Base-by-base conservation (phyloP, 2,113 vertebrate genomes). In the Philantomba maxwellii region DNA sequence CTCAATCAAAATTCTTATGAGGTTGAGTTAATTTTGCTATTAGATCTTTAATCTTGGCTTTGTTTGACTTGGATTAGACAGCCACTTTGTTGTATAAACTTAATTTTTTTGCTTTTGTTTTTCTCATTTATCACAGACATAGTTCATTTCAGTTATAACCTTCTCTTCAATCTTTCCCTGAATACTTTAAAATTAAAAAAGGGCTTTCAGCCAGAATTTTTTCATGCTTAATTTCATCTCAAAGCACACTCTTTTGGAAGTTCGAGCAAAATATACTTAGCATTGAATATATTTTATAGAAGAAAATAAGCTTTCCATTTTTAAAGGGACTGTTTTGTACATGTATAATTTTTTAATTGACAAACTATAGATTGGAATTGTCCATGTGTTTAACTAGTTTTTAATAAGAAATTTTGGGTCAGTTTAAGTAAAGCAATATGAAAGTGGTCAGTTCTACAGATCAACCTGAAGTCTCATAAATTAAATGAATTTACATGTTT, bases 41-140 rank as follows among this genome's bases (percentile, higher is more conserved):
- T 95, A 84, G 53, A 53, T 47, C 80, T 92, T 89, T 87, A 87
- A 87, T 89, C 96, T 53, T 94, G 78, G 39, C 39, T 94, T 91
- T 97, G 51, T n/a, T 93, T 93, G 57, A 95, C 33, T 89, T 96
- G 85, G 14, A 25, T 75, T 92, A 92, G 33, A 90, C 45, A 95
- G 21, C 23, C 8, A 84, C 26, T 62, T 92, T 89, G 36, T 92
- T 92, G 25, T 55, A 75, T 87, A 30, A 84, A 47, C 7, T 88
- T 85, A 49, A 53, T 21, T 57, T 73, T 83, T 80, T 92, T 89
- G 11, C 26, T 75, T 75, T 89, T 93, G 4, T 87, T 94, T 86
- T 70, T 62, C 57, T 97, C 73, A 60, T 85, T 87, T 96, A 92
- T 85, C 47, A 90, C 17, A 89, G 17, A 5, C 45, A 25, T 66